Conservation (phyloP, 2,888 invertebrate species). For the Allacma fusca region DNA sequence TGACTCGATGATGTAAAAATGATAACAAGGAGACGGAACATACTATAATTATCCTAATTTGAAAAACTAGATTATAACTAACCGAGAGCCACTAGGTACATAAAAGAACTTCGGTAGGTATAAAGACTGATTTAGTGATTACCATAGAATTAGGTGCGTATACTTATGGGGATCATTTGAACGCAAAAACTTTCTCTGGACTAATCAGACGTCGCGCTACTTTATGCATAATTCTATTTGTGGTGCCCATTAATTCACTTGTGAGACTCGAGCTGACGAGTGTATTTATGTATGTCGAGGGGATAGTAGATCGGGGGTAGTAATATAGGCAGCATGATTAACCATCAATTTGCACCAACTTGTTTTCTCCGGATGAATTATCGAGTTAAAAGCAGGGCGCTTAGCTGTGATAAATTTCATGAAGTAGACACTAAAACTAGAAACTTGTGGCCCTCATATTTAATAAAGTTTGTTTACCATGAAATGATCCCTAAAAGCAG, state of each 20-base stretch:
- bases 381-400: constrained; percentile 3
- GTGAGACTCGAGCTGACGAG: not conserved
- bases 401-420: not conserved
- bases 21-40: not conserved
- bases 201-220: not conserved
- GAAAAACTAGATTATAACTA: not conserved
- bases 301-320: not conserved
- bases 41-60: not conserved
- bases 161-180: too few relatives aligned
- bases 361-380: constrained; percentile 12
- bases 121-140: too few relatives aligned
- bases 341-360: constrained; percentile 20
- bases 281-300: too few relatives aligned
- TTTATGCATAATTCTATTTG: constrained; percentile 6
- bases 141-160: too few relatives aligned
- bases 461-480: constrained; percentile 7
- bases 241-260: not conserved
- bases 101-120: too few relatives aligned
- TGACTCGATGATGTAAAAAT: not conserved
- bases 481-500: not conserved
- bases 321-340: not conserved
- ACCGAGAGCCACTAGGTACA: too few relatives aligned
- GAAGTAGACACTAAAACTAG: not conserved
- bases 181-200: not conserved
- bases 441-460: not conserved